A percentile compares a stretch with the other conserved stretches of the same genome.
Evolutionary conservation across 2,113 vertebrate genomes (phyloP).

Genomic region (Microcebus lehilahytsara): DNA sequence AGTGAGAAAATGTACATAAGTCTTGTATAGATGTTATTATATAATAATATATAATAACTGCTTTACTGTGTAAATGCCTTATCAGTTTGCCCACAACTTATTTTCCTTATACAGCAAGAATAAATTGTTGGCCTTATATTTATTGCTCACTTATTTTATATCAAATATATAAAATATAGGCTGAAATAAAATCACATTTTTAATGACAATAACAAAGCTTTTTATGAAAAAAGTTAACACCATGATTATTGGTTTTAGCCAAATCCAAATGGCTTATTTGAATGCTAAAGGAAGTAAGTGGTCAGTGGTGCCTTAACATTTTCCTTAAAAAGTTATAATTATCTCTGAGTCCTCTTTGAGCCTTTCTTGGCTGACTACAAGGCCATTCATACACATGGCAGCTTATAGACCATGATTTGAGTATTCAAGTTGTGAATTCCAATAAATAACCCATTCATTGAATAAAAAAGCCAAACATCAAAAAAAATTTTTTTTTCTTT

Average conservation of each 20-base stretch:
- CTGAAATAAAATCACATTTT: neutral
- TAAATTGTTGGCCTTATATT: neutral
- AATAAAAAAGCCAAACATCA: neutral
- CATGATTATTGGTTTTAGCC: neutral
- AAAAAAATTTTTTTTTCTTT: neutral
- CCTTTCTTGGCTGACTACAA: neutral
- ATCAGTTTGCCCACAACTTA: neutral
- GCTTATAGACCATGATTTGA: neutral
- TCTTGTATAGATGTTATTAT: neutral
- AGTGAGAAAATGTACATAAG: neutral
- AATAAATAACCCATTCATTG: neutral
- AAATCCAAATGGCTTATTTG: neutral
- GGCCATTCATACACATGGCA: neutral
- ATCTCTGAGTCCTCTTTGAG: neutral
- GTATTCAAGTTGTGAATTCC: neutral
- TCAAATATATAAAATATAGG: neutral
- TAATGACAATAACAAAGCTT: neutral
- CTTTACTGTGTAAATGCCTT: neutral
- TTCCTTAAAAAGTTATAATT: neutral
- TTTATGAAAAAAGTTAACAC: neutral
- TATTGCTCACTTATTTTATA: neutral
- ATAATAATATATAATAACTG: neutral
- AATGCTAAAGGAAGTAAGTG: neutral
- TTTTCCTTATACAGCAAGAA: neutral
- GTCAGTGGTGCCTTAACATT: neutral